Evolutionary conservation across 2,888 invertebrate species (phyloP), one percentile per base, ranked within the genome.

Genomic region (Homarus gammarus): DNA sequence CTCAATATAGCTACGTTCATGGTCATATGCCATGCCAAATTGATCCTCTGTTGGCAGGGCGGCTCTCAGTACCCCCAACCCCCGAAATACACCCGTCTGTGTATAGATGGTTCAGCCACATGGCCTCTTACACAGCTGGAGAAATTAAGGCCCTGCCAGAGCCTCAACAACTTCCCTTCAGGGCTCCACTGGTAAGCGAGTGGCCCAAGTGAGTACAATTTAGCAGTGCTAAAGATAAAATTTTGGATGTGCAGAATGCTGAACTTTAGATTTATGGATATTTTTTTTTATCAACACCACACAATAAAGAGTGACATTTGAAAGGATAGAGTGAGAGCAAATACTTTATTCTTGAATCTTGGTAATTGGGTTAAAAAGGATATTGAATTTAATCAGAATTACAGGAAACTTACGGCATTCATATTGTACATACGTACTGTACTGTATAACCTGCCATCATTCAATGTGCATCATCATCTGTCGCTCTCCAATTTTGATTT

Each of bases 1-100:
- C 88, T 18, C 78, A 92, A 36, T 92, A 91, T 70, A 93, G 93
- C 89, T 93, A 93, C 85, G 84, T 93, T 27, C 72, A 68, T 87
- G 93, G 93, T n/a, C 92, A 92, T 89, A 77, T 72, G 79, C 92
- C 93, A 5, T 91, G 92, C 72, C 90, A 91, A 81, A 85, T 84
- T n/a, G 93, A 93, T 89, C 77, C 88, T 27, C n/a, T 81, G 33
- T 75, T 93, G 22, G 92, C 90, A 73, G 82, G 89, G 38, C 87
- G 90, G 51, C 82, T 93, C 10, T 82, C 90, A n/a, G 77, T 77
- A 3, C 36, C 84, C 6, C 91, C 92, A 31, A 49, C 18, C 10
- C 68, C 91, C 22, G 33, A 84, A 22, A 87, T 33, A 38, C 92
- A 87, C 81, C 93, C 93, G 38, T 64, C 87, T 36, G 88, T 92